Conservation (phyloP, 2,797 vertebrate species). For the Coreius guichenoti region DNA sequence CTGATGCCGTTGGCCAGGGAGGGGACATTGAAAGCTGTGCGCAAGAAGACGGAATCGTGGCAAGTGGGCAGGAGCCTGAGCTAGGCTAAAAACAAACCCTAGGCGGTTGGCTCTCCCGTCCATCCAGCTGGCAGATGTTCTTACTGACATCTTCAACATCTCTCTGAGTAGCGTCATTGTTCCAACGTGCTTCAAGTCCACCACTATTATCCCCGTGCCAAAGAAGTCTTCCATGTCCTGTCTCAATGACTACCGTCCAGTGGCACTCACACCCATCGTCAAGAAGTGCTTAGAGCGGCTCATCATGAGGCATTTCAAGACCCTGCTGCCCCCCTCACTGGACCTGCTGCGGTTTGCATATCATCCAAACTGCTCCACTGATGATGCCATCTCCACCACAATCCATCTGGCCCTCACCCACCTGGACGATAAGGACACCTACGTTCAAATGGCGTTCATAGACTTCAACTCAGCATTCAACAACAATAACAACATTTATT, state of each 20-base stretch:
- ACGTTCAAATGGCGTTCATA: neutral
- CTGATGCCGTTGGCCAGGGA: neutral
- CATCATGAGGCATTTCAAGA: neutral
- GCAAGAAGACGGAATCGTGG: neutral
- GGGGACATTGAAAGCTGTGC: neutral
- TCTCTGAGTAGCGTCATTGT: neutral
- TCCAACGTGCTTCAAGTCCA: constrained; percentile 39
- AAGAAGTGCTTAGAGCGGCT: neutral
- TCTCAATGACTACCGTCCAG: neutral
- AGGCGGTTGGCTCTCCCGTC: neutral
- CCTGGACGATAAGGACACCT: neutral
- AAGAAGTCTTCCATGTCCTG: neutral
- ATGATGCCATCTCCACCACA: neutral
- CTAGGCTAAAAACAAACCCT: neutral
- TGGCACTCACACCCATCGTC: neutral
- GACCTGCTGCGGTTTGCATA: neutral
- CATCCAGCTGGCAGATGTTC: neutral
- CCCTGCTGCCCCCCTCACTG: neutral
- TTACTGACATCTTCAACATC: neutral
- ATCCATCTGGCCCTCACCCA: neutral
- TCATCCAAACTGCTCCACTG: neutral
- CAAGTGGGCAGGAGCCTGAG: neutral
- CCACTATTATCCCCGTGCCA: constrained; percentile 66
- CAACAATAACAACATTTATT: no score
- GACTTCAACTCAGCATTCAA: neutral